A percentile compares a stretch with the other conserved stretches of the same genome.
These are phyloP conservation scores for Tholera decimalis DNA, from an alignment of 2,888 invertebrate species.

Conservation along the genomic window DNA sequence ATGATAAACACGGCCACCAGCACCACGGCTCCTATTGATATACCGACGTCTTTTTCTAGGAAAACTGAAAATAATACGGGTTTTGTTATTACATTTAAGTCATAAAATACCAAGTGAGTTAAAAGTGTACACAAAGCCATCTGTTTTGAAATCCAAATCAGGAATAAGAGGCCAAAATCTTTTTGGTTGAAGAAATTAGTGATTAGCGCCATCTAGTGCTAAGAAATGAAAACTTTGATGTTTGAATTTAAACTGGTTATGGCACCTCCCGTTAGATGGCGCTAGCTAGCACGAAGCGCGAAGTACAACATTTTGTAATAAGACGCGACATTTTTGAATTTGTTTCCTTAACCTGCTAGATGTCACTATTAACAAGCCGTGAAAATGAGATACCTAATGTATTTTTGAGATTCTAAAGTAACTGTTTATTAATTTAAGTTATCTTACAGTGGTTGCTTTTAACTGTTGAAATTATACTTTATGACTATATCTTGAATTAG, in stretches of 20 bases:
- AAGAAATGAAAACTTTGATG: background rate
- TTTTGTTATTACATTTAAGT: background rate
- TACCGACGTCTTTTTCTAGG: conserved; percentile 84
- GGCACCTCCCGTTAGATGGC: conserved; percentile 27
- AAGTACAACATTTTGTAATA: background rate
- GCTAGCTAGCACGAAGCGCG: rapidly evolving
- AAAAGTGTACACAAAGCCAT: too few species aligned
- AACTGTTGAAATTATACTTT: background rate
- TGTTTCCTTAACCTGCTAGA: background rate
- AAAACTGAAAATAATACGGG: conserved; percentile 76
- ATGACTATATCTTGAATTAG: too few species aligned
- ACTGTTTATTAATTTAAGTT: background rate
- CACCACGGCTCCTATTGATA: conserved; percentile 83
- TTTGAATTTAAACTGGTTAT: background rate
- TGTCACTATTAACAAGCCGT: background rate
- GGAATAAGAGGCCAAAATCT: too few species aligned
- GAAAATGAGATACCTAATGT: background rate
- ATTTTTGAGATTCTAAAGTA: background rate
- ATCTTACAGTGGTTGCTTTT: background rate
- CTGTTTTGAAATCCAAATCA: too few species aligned
- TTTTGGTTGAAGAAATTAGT: too few species aligned
- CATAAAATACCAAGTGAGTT: too few species aligned
- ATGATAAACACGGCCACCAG: conserved; percentile 81
- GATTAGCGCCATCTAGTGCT: conserved; percentile 19
- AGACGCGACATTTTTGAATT: background rate